A percentile compares a stretch with the other conserved stretches of the same genome.
Conservation (phyloP, 2,797 vertebrate genomes). For the Leptatherina wallacei region DNA sequence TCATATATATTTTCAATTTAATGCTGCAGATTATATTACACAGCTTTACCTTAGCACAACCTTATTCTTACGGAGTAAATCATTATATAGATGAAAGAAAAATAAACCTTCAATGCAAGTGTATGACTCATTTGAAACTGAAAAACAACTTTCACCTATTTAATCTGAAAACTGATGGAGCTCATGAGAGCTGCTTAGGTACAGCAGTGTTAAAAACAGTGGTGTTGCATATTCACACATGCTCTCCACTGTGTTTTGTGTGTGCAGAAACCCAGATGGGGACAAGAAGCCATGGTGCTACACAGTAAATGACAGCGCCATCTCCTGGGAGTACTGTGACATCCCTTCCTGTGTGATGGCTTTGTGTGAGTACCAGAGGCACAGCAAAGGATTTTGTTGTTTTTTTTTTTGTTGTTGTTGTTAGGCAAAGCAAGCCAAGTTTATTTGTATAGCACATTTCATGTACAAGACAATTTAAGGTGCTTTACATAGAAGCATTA, state of each 20-base stretch:
- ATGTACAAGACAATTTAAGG: too few relatives aligned
- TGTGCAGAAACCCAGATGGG: constrained; percentile 89
- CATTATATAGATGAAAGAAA: neutral
- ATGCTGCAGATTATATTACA: neutral
- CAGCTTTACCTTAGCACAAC: constrained; percentile 10
- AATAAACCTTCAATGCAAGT: neutral
- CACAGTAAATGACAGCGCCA: constrained; percentile 81
- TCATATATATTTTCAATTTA: neutral
- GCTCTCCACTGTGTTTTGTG: constrained; percentile 43
- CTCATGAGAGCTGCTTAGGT: neutral
- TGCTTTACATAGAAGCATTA: too few relatives aligned
- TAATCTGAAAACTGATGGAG: neutral
- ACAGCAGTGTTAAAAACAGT: constrained; percentile 13
- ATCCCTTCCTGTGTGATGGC: constrained; percentile 81
- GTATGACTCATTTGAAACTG: neutral
- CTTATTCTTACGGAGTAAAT: neutral
- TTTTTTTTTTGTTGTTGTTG: neutral
- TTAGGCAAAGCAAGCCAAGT: too few relatives aligned
- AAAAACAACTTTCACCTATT: neutral
- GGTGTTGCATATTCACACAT: constrained; percentile 18
- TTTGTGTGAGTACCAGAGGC: constrained; percentile 69
- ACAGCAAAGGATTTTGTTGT: neutral
- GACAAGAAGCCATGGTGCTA: constrained; percentile 95
- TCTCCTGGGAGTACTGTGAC: constrained; percentile 93
- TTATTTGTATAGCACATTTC: too few relatives aligned